Evolutionary conservation across 2,113 vertebrate genomes (phyloP), one percentile per base, ranked within the genome.

Genomic region (Misgurnus mizolepis): DNA sequence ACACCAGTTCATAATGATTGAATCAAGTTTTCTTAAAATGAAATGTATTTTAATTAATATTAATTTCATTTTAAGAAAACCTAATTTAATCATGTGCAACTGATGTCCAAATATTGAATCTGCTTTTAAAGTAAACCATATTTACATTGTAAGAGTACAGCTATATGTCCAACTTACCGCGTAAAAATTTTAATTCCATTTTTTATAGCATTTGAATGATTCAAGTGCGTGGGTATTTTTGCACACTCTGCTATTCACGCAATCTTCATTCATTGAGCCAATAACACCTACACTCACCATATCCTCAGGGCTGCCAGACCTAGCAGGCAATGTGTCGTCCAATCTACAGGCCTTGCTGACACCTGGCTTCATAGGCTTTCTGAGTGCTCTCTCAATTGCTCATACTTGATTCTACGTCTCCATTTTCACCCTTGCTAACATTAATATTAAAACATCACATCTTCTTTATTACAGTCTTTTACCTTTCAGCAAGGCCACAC

Each of bases 401-500:
- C 58, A 43, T 62, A 79, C 76, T 70, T 78, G 69, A 53, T 81
- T 49, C 55, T 45, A 58, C 66, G 6, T 66, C 65, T 81, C 66
- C 18, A 67, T 79, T 79, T 47, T 76, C 80, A 69, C 62, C 62
- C 55, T 39, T 60, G 56, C 18, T 74, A 74, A 50, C 43, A 43
- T 80, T 78, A 43, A 76, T 78, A 78, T 60, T 74, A 81, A 84
- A 58, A 49, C 18, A 9, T 68, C 56, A 80, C 65, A 75, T 73
- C 58, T 70, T 67, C 71, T 76, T 68, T 67, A 55, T 80, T 72
- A 53, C 79, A 56, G 47, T 15, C 67, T 76, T 79, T 83, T 72
- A 70, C 82, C 72, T 80, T 79, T 76, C 66, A 77, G 73, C 60
- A 80, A 80, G 71, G 82, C 18, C 43, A 22, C 60, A 61, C 55